Evolutionary conservation across 2,797 vertebrate species (phyloP), one percentile per base, ranked within the genome.

Genomic region (Anas acuta): DNA sequence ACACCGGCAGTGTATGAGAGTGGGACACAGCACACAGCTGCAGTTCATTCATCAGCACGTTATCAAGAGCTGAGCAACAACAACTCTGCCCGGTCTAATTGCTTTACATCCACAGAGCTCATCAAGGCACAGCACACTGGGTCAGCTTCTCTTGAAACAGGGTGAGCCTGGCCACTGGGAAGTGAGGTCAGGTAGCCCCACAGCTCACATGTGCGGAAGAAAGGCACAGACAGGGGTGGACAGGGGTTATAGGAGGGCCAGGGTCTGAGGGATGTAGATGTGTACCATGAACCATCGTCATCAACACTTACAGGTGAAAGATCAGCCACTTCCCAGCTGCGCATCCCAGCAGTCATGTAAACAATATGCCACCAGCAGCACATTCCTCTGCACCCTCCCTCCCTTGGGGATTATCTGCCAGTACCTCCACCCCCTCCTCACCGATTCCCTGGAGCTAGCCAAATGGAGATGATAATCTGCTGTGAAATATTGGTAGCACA

Each of bases 1-100:
- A 33, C 57, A 62, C 13, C 25, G 30, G 87, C 75, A 65, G 64
- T 2, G 32, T 65, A 74, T 3, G 13, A 75, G 65, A 87, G 35
- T 7, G 41, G 61, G 69, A 69, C 33, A 23, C 0, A 0, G 61
- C 0, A 0, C 0, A 0, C 0, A 0, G 54, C 43, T 84, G 78
- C 58, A 6, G 37, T 69, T 93, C 92, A 75, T 96, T 96, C 94
- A 90, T 78, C 79, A 72, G 61, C 71, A 22, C 1, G 0, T 49
- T 75, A 64, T 53, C 41, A 21, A 61, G 53, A 77, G n/a, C 74
- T 51, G 35, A 33, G 60, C 18, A 76, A 22, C 26, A 62, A 18
- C 26, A 62, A 18, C 69, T 74, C 66, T 39, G 25, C 3, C 0
- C n/a, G 51, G 51, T 5, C 32, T 28, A 14, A 30, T 19, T 22